A percentile compares a stretch with the other conserved stretches of the same genome.
phyloP scores from a whole-genome alignment of 2,888 invertebrate genomes.

The Phengaris arion region DNA sequence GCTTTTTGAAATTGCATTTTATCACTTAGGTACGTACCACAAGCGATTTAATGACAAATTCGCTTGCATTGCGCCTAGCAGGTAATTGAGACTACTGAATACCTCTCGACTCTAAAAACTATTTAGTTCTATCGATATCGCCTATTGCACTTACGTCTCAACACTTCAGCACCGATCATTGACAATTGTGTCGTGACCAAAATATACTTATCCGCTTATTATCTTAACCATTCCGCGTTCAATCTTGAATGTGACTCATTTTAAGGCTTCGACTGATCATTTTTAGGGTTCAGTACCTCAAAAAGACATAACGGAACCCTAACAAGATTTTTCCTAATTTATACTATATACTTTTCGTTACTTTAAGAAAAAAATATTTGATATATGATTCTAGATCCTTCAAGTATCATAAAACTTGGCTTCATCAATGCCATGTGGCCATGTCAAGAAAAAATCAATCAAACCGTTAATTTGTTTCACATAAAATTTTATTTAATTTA shows the following conservation, averaged over 20 bases:
- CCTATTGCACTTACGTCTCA: slow-evolving; percentile 49
- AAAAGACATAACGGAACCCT: not conserved
- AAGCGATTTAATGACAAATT: too few relatives aligned
- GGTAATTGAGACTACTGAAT: too few relatives aligned
- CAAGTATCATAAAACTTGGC: too few relatives aligned
- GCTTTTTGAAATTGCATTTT: too few relatives aligned
- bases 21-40: too few relatives aligned
- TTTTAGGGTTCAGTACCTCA: not conserved
- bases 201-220: slow-evolving; percentile 78
- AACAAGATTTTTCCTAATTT: not conserved
- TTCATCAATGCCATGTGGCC: too few relatives aligned
- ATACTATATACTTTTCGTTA: not conserved
- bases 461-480: not conserved
- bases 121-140: slow-evolving; percentile 31
- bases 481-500: too few relatives aligned
- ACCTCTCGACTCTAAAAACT: too few relatives aligned
- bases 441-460: too few relatives aligned
- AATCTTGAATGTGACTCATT: slow-evolving; percentile 72
- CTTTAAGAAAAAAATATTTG: too few relatives aligned
- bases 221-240: slow-evolving; percentile 76
- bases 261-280: slow-evolving; percentile 48
- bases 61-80: too few relatives aligned
- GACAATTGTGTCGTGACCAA: slow-evolving; percentile 79
- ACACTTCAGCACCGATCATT: slow-evolving; percentile 70
- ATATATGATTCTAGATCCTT: too few relatives aligned